phyloP scores from a whole-genome alignment of 2,113 vertebrate genomes.

The rat (Rattus norvegicus) region GRCr8 NC_086032.1:22244501-22245000 shows the following conservation, averaged over 20 bases:
- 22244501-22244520: conserved; percentile 45
- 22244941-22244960: conserved; percentile 94
- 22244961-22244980: conserved; percentile 31
- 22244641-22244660: background rate
- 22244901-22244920: conserved; percentile 55
- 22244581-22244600: background rate
- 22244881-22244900: background rate
- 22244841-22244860: conserved; percentile 31
- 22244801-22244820: background rate
- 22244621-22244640: background rate
- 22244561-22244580: background rate
- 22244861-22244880: background rate
- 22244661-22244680: background rate
- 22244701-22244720: conserved; percentile 45
- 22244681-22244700: background rate
- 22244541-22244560: background rate
- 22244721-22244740: background rate
- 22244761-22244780: conserved; percentile 3
- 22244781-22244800: conserved; percentile 6
- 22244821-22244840: background rate
- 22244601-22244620: background rate
- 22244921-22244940: conserved; percentile 97
- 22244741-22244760: conserved; percentile 8
- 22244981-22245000: background rate
- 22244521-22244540: background rate